A percentile compares a stretch with the other conserved stretches of the same genome.
Conservation (phyloP, 1,140 invertebrate genomes). For the Dreissena rostriformis region DNA sequence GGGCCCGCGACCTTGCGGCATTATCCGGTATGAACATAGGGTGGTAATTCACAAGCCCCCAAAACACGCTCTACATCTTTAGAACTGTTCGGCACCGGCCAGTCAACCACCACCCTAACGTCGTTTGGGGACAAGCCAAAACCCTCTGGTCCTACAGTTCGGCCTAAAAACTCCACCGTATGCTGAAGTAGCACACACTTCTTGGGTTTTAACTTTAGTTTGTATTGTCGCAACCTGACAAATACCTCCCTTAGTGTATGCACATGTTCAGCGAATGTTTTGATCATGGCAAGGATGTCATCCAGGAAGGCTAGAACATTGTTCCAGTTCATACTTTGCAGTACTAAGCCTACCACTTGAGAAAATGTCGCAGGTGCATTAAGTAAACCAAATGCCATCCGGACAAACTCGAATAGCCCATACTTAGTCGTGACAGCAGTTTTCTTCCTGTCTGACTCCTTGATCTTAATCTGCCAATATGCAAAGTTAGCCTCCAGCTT, state of each 20-base stretch:
- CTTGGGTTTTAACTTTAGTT: conserved; percentile 58
- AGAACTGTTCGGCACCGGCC: no score
- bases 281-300: background rate
- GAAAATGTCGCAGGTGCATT: conserved; percentile 43
- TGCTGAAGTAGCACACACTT: no score
- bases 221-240: background rate
- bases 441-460: conserved; percentile 19
- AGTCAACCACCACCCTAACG: no score
- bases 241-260: background rate
- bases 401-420: conserved; percentile 48
- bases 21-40: no score
- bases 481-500: conserved; percentile 9
- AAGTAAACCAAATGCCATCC: conserved; percentile 51
- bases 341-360: background rate
- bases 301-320: background rate
- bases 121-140: no score
- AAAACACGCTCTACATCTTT: no score
- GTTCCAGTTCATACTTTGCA: background rate
- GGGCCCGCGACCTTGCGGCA: no score
- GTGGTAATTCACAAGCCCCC: no score
- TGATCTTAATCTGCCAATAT: conserved; percentile 5
- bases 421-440: conserved; percentile 50
- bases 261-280: conserved; percentile 7
- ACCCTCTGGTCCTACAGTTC: no score
- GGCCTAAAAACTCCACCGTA: conserved; percentile 63